Evolutionary conservation across 2,113 vertebrate genomes (phyloP).

Genomic region (Tetrao urogallus): DNA sequence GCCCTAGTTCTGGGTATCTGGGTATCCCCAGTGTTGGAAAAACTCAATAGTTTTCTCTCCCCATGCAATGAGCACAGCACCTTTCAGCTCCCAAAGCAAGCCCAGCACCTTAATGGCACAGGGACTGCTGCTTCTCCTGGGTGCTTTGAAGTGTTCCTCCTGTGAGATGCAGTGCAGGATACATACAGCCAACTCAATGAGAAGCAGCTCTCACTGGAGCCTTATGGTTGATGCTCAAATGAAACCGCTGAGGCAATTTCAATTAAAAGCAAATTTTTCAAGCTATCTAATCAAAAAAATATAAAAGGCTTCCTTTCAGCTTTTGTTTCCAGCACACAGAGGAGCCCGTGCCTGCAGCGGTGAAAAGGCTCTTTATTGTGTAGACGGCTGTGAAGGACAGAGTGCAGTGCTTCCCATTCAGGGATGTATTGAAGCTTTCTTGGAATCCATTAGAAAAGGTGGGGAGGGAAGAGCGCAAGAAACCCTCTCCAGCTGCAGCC

Average conservation of each 20-base stretch:
- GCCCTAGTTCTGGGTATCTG: neutral
- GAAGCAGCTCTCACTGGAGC: neutral
- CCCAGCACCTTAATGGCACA: fast-evolving
- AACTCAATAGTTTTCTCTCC: too few relatives aligned
- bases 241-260: slow-evolving; percentile 20
- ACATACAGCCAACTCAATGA: fast-evolving
- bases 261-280: slow-evolving; percentile 55
- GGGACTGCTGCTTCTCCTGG: fast-evolving
- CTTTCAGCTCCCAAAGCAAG: fast-evolving
- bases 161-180: fast-evolving
- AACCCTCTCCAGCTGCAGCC: slow-evolving; percentile 19
- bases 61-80: too few relatives aligned
- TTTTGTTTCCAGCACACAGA: slow-evolving; percentile 45
- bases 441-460: slow-evolving; percentile 62
- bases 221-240: neutral
- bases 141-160: fast-evolving
- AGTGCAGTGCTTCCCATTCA: neutral
- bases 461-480: slow-evolving; percentile 38
- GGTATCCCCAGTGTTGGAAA: too few relatives aligned
- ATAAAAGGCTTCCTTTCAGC: slow-evolving; percentile 51
- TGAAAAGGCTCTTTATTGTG: slow-evolving; percentile 45
- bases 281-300: slow-evolving; percentile 50
- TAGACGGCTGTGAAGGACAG: slow-evolving; percentile 24
- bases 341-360: slow-evolving; percentile 37
- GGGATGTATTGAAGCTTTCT: slow-evolving; percentile 50